Conservation (phyloP, 2,888 invertebrate species). For the Abrostola triplasia region DNA sequence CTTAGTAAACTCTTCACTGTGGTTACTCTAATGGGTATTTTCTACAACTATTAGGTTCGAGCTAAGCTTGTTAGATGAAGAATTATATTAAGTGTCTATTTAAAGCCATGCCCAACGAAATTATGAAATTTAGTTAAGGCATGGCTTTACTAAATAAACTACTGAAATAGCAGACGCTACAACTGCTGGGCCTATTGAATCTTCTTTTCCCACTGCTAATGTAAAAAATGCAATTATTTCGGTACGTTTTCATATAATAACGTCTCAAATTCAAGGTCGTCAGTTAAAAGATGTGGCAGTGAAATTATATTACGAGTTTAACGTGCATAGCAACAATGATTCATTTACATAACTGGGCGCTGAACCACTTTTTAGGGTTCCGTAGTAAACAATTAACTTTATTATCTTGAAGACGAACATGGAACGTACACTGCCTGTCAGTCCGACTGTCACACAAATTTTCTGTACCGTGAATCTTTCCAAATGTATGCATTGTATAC, state of each 20-base stretch:
- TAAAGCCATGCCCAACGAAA: too few relatives aligned
- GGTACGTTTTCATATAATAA: constrained; percentile 54
- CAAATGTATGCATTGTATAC: not conserved
- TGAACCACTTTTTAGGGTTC: constrained; percentile 55
- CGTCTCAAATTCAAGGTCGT: constrained; percentile 63
- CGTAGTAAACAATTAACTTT: constrained; percentile 3
- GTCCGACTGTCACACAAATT: not conserved
- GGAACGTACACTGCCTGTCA: not conserved
- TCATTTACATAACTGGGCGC: constrained; percentile 77
- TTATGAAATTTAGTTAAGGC: too few relatives aligned
- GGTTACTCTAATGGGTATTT: not conserved
- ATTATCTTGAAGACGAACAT: not conserved
- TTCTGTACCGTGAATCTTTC: not conserved
- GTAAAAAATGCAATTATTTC: constrained; percentile 52
- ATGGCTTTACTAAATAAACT: too few relatives aligned
- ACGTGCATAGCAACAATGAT: constrained; percentile 78
- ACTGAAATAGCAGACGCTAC: not conserved
- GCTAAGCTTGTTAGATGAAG: too few relatives aligned
- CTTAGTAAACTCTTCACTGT: too few relatives aligned
- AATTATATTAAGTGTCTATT: too few relatives aligned
- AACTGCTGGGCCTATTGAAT: constrained; percentile 16
- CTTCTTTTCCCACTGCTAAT: constrained; percentile 37
- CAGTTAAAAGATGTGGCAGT: constrained; percentile 62
- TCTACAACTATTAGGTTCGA: not conserved
- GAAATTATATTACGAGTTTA: constrained; percentile 65